A percentile compares a stretch with the other conserved stretches of the same genome.
phyloP scores from a whole-genome alignment of 1,140 invertebrate species.

The Rhopalosiphum maidis region DNA sequence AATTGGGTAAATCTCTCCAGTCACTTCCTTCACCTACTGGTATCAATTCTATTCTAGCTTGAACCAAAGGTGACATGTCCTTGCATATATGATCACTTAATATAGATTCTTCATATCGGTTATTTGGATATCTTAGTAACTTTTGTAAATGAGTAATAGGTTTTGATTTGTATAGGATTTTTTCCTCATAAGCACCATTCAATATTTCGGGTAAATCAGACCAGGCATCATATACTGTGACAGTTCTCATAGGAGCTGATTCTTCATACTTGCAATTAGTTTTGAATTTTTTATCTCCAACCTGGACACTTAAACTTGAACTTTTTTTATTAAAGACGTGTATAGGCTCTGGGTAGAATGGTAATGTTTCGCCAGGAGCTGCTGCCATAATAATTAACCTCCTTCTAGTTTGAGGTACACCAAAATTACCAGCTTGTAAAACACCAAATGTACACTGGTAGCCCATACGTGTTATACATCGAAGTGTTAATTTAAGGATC shows the following conservation, averaged over 20 bases:
- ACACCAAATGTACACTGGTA: conserved; percentile 89
- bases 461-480: conserved; percentile 81
- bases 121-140: conserved; percentile 64
- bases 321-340: conserved; percentile 80
- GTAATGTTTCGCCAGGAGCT: conserved; percentile 80
- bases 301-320: conserved; percentile 73
- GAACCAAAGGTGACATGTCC: conserved; percentile 81
- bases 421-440: conserved; percentile 89
- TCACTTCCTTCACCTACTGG: conserved; percentile 79
- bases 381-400: conserved; percentile 83
- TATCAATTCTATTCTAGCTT: conserved; percentile 79
- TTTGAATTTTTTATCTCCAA: conserved; percentile 74
- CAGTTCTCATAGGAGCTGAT: conserved; percentile 75
- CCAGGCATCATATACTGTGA: conserved; percentile 82
- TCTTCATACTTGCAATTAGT: conserved; percentile 67
- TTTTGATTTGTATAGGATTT: conserved; percentile 76
- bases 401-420: conserved; percentile 82
- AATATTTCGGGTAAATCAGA: conserved; percentile 80
- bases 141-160: conserved; percentile 80
- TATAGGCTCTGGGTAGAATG: conserved; percentile 79
- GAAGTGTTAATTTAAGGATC: conserved; percentile 81
- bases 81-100: conserved; percentile 81
- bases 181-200: conserved; percentile 74
- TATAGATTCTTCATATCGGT: not conserved
- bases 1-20: conserved; percentile 88